Conservation (phyloP, 2,888 invertebrate species). For the Melinaea marsaeus region DNA sequence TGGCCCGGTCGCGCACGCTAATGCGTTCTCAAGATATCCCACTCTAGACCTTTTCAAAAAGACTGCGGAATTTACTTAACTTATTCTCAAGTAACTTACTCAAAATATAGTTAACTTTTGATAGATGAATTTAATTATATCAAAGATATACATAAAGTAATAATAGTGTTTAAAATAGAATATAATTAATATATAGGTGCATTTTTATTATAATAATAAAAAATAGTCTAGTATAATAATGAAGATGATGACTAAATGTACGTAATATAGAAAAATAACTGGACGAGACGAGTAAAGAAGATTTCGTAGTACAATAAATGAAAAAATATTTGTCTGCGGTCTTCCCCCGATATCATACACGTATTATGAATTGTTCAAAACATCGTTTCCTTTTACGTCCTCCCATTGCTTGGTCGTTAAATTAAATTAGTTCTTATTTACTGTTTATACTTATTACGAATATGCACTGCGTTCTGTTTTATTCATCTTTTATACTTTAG, state of each 20-base stretch:
- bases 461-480: neutral
- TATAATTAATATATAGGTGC: too few relatives aligned
- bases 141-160: too few relatives aligned
- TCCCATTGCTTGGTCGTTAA: neutral
- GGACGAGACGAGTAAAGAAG: neutral
- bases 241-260: neutral
- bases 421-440: constrained; percentile 3
- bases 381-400: constrained; percentile 3
- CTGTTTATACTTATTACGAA: constrained; percentile 1
- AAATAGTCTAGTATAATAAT: neutral
- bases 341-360: constrained; percentile 14
- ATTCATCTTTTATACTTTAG: neutral
- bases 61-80: neutral
- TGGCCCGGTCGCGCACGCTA: constrained; percentile 26
- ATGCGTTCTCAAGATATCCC: constrained; percentile 33
- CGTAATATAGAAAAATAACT: constrained; percentile 3
- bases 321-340: constrained; percentile 74
- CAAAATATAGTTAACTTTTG: neutral
- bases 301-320: constrained; percentile 58
- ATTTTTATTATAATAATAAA: too few relatives aligned
- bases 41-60: constrained; percentile 17
- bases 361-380: neutral
- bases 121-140: neutral
- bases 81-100: neutral
- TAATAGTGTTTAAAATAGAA: too few relatives aligned